Conservation (phyloP, 2,113 vertebrate genomes). For the Apus apus region DNA sequence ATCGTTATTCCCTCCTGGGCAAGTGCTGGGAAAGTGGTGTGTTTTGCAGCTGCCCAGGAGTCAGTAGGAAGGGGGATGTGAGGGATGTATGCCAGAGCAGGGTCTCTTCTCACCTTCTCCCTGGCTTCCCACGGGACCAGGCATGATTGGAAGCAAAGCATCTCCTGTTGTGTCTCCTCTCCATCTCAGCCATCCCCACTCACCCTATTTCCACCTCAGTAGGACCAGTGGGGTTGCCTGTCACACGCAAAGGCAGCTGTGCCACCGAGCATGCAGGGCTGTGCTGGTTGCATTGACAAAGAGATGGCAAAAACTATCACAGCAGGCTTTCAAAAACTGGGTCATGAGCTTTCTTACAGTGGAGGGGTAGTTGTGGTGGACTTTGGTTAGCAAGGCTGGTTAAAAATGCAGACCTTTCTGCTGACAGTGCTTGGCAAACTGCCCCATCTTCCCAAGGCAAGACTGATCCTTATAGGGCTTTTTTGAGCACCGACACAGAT, state of each 20-base stretch:
- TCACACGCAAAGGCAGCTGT: not conserved
- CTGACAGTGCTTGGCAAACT: not conserved
- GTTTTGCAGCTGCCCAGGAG: slow-evolving; percentile 54
- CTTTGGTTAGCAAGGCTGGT: not conserved
- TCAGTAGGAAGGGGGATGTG: not conserved
- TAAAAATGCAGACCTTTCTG: not conserved
- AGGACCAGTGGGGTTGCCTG: not conserved
- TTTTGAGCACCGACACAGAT: not conserved
- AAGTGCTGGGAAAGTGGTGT: slow-evolving; percentile 55
- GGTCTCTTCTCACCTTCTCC: slow-evolving; percentile 29
- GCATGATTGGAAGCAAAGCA: not conserved
- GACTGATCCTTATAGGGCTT: not conserved
- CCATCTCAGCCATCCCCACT: not conserved
- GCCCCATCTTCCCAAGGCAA: not conserved
- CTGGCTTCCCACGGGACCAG: not conserved
- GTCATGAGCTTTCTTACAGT: not conserved
- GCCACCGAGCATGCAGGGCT: not conserved
- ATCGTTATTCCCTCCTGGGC: slow-evolving; percentile 35
- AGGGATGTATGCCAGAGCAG: not conserved
- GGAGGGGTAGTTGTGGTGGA: not conserved
- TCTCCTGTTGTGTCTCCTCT: not conserved
- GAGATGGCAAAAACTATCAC: not conserved
- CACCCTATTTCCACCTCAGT: not conserved
- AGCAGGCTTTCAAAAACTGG: not conserved
- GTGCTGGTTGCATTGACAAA: not conserved